These are phyloP conservation scores for Neosilurus mollespiculum DNA, from an alignment of 2,797 vertebrate species.

Conservation along the genomic window DNA sequence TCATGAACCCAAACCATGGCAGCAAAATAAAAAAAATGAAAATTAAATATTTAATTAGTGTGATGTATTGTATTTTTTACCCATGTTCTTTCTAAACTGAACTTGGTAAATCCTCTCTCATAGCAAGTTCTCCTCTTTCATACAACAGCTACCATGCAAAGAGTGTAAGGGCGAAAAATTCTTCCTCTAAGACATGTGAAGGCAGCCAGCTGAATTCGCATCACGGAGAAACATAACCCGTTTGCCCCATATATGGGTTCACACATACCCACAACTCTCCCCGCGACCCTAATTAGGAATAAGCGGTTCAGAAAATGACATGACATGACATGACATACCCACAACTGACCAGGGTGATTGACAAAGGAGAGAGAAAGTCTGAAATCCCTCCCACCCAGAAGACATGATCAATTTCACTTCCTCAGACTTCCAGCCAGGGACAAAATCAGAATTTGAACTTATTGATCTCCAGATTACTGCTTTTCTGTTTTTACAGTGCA, in stretches of 20 bases:
- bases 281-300: too few relatives aligned
- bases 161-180: neutral
- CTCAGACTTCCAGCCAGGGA: neutral
- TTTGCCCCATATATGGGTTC: neutral
- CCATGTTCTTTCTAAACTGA: too few relatives aligned
- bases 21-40: too few relatives aligned
- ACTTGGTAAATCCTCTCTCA: neutral
- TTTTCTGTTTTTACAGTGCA: neutral
- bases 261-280: neutral
- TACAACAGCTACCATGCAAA: neutral
- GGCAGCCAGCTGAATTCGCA: neutral
- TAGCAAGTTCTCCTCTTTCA: neutral
- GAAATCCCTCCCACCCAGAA: neutral
- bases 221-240: neutral
- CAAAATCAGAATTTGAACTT: neutral
- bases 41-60: too few relatives aligned
- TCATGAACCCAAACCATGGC: neutral
- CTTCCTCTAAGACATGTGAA: neutral
- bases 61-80: neutral
- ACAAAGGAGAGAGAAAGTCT: neutral
- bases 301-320: too few relatives aligned
- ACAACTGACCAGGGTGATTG: neutral
- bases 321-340: too few relatives aligned
- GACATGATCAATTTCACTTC: neutral
- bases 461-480: neutral